Evolutionary conservation across 1,140 invertebrate species (phyloP).

Genomic region (Listronotus oregonensis): DNA sequence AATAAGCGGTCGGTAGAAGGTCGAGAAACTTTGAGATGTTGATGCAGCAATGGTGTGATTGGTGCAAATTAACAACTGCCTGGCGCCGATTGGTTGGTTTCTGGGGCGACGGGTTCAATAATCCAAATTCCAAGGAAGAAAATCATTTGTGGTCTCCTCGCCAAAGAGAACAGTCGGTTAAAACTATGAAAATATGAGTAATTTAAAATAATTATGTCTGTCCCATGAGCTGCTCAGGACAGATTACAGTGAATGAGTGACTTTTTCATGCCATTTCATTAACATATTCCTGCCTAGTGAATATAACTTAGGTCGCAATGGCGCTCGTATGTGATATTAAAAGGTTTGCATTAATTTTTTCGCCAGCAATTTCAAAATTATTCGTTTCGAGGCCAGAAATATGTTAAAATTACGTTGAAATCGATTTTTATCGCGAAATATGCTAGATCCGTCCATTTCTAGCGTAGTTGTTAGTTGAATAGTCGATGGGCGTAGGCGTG

Average conservation of each 20-base stretch:
- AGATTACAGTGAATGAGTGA: conserved; percentile 57
- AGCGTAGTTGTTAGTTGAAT: conserved; percentile 7
- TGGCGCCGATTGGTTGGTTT: conserved; percentile 34
- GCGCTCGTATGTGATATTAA: conserved; percentile 55
- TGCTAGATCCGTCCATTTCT: conserved; percentile 21
- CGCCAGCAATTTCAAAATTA: conserved; percentile 46
- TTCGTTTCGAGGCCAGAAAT: conserved; percentile 50
- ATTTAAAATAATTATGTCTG: conserved; percentile 46
- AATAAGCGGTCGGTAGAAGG: conserved; percentile 21
- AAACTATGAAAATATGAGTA: conserved; percentile 51
- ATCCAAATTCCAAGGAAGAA: conserved; percentile 41
- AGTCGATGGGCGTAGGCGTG: conserved; percentile 33
- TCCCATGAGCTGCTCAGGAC: conserved; percentile 51
- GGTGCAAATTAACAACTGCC: conserved; percentile 29
- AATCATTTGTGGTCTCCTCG: conserved; percentile 56
- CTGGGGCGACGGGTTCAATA: conserved; percentile 38
- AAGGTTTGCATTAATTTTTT: conserved; percentile 56
- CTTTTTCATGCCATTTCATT: conserved; percentile 54
- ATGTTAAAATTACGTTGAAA: conserved; percentile 49
- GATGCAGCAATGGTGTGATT: conserved; percentile 25
- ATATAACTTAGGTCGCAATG: conserved; percentile 54
- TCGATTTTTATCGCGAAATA: conserved; percentile 34
- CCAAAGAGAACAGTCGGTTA: conserved; percentile 55
- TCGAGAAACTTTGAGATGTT: conserved; percentile 36
- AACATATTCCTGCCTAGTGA: conserved; percentile 53